These are phyloP conservation scores for Monarcha castaneiventris DNA, from an alignment of 2,113 vertebrate genomes.

Conservation along the genomic window DNA sequence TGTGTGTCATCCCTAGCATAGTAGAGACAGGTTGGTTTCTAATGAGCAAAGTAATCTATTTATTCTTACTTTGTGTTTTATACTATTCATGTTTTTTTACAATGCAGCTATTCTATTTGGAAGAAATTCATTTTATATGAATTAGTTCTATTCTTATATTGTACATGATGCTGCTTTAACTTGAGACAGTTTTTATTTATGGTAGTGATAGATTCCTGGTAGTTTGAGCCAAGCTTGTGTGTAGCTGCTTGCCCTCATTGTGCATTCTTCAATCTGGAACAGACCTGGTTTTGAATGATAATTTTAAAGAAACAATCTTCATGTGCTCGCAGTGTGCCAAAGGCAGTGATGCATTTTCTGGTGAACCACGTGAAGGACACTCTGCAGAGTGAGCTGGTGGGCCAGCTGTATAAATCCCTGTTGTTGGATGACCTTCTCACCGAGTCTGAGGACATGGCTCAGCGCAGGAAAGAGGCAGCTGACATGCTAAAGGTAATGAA, in stretches of 20 bases:
- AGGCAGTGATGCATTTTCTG: conserved; percentile 99
- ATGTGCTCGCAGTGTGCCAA: conserved; percentile 86
- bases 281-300: background rate
- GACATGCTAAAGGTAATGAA: conserved; percentile 93
- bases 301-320: background rate
- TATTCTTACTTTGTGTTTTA: background rate
- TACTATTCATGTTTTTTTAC: background rate
- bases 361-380: conserved; percentile 98
- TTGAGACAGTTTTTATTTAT: background rate
- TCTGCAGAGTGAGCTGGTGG: conserved; percentile 97
- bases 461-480: conserved; percentile 93
- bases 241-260: background rate
- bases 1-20: background rate
- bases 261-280: background rate
- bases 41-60: background rate
- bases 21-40: background rate
- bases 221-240: background rate
- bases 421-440: conserved; percentile 93
- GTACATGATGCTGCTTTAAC: background rate
- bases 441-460: conserved; percentile 98
- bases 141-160: background rate
- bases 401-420: conserved; percentile 91
- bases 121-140: background rate
- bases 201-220: background rate
- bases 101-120: background rate